A percentile compares a stretch with the other conserved stretches of the same genome.
phyloP scores from a whole-genome alignment of 1,140 invertebrate genomes.

The Anastrepha ludens region DNA sequence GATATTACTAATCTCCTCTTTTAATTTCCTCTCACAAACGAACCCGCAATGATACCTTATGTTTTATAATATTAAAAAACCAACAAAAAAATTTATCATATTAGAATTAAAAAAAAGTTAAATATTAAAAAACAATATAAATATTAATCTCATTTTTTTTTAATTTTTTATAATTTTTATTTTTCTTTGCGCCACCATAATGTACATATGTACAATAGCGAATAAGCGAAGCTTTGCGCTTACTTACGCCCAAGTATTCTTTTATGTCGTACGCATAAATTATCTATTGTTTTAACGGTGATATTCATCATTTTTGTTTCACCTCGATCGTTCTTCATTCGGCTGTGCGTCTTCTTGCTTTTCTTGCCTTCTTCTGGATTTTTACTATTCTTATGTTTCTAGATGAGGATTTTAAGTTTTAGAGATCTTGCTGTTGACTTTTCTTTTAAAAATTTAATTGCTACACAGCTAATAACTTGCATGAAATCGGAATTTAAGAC shows the following conservation, averaged over 20 bases:
- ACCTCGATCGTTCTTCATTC: not conserved
- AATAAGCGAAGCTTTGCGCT: not conserved
- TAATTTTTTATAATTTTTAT: no score
- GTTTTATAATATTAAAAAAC: no score
- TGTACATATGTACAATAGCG: not conserved
- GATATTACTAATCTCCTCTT: no score
- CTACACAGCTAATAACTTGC: not conserved
- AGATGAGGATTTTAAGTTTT: not conserved
- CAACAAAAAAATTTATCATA: no score
- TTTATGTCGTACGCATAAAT: constrained; percentile 16
- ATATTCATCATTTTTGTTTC: constrained; percentile 36
- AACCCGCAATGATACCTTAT: no score
- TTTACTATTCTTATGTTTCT: not conserved
- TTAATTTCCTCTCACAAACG: no score
- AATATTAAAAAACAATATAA: no score
- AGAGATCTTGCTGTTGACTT: not conserved
- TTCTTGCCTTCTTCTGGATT: not conserved
- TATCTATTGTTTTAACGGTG: constrained; percentile 20
- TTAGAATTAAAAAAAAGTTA: no score
- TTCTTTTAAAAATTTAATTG: not conserved
- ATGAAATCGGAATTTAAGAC: not conserved
- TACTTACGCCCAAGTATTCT: not conserved
- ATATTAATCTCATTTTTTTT: no score
- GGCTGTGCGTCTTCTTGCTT: not conserved
- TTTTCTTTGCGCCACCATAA: not conserved